Base-by-base conservation (phyloP, 2,888 invertebrate genomes). In the Nemotelus nigrinus region DNA sequence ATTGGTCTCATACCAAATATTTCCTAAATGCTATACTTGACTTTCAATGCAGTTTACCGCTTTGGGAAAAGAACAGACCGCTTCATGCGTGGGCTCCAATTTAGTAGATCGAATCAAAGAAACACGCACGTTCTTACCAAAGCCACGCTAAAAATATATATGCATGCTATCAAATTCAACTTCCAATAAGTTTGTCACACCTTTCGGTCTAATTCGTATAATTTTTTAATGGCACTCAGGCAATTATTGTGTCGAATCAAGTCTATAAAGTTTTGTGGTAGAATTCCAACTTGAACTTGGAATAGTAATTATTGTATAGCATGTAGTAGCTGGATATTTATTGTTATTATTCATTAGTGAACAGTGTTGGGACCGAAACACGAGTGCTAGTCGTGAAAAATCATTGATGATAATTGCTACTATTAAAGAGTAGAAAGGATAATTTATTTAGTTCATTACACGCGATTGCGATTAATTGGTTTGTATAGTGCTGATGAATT, bases 221-320 rank as follows among this genome's bases (percentile, higher is more conserved):
- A 43, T 5, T 55, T 70, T 39, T 43, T 25, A 39, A 41, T 8
- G 5, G 44, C 5, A 39, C 41, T 6, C 47, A n/a, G 3, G 41
- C 70, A 70, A 70, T 70, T 70, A 70, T 70, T 70, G 25, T 25
- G 25, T 25, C 25, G 70, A 70, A 70, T 55, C 25, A 55, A 70
- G 43, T 50, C 70, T 10, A 70, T 70, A 41, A 70, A 70, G 43
- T 70, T 25, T 43, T 70, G 53, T 55, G 55, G 41, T 43, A 2
- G 55, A 70, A 70, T 70, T 50, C 44, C 7, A 55, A 25, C 25
- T 25, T 25, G 25, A 25, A 25, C 25, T 25, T 25, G 25, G 25
- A 25, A 25, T 25, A 25, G 25, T 25, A 25, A 25, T 25, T 25
- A 25, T 25, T 25, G 39, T 57, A 25, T 57, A 57, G 25, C 2